Evolutionary conservation across 2,888 invertebrate species (phyloP).

Genomic region (Eumacrocentrus americanus): DNA sequence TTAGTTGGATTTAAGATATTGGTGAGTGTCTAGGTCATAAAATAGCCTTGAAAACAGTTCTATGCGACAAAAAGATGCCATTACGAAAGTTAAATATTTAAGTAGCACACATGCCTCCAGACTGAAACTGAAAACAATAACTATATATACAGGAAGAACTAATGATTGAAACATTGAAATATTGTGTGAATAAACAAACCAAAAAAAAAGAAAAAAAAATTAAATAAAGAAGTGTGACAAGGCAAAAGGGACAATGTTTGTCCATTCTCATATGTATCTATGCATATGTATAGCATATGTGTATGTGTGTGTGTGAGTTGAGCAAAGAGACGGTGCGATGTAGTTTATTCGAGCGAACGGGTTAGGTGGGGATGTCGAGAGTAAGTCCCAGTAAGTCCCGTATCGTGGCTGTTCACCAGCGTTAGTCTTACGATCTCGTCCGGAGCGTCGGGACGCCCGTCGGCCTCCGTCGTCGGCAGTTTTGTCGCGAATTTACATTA

Average conservation of each 20-base stretch:
- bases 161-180: not conserved
- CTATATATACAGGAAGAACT: not conserved
- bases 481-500: too few relatives aligned
- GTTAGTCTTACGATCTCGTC: constrained; percentile 58
- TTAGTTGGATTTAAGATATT: too few relatives aligned
- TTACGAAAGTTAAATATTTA: constrained; percentile 3
- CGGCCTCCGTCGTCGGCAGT: too few relatives aligned
- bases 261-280: too few relatives aligned
- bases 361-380: constrained; percentile 36
- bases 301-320: constrained; percentile 26
- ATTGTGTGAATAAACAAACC: not conserved
- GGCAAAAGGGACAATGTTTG: constrained; percentile 37
- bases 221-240: constrained; percentile 25
- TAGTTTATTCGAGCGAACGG: constrained; percentile 46
- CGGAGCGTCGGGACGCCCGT: constrained; percentile 53
- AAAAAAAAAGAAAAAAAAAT: not conserved
- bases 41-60: not conserved
- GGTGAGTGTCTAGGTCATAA: constrained; percentile 10
- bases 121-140: not conserved
- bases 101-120: too few relatives aligned
- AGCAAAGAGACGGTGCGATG: constrained; percentile 42
- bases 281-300: too few relatives aligned
- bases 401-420: constrained; percentile 49
- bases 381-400: constrained; percentile 45
- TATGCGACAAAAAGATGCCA: too few relatives aligned